Conservation (phyloP, 2,888 invertebrate genomes). For the Gastracanthus pulcherrimus region DNA sequence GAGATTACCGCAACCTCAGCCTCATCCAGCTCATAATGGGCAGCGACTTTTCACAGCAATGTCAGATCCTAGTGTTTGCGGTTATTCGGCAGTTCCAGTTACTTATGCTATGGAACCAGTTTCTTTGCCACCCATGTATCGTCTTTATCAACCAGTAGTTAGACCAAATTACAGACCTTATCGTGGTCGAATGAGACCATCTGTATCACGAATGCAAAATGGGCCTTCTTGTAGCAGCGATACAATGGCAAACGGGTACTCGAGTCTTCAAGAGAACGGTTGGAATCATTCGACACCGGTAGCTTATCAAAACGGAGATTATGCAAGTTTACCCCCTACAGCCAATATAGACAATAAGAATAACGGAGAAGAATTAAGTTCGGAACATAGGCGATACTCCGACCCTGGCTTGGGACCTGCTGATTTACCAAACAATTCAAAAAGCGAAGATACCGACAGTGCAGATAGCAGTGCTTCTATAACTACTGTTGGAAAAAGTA, state of each 20-base stretch:
- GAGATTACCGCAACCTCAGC: constrained; percentile 57
- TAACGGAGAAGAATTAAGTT: constrained; percentile 79
- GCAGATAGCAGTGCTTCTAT: constrained; percentile 76
- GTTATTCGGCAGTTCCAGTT: constrained; percentile 75
- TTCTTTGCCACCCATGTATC: constrained; percentile 82
- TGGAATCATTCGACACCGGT: constrained; percentile 61
- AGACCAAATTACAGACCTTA: constrained; percentile 67
- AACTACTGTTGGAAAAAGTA: constrained; percentile 80
- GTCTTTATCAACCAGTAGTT: constrained; percentile 78
- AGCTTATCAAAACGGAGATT: constrained; percentile 76
- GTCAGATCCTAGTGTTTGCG: constrained; percentile 77
- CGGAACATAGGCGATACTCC: constrained; percentile 82
- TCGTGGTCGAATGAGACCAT: constrained; percentile 64
- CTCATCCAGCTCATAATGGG: constrained; percentile 65
- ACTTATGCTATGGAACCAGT: constrained; percentile 81
- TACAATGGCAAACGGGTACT: constrained; percentile 67
- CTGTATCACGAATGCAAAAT: constrained; percentile 61
- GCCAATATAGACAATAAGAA: constrained; percentile 81
- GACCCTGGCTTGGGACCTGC: constrained; percentile 83
- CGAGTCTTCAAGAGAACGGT: constrained; percentile 69
- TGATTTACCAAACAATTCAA: constrained; percentile 76
- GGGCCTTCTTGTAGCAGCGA: constrained; percentile 49
- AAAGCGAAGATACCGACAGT: constrained; percentile 80
- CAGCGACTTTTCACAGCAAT: constrained; percentile 79
- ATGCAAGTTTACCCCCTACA: constrained; percentile 86